phyloP scores from a whole-genome alignment of 92 coral and sea anemone species.

The Parazoanthus atlanticus region DNA sequence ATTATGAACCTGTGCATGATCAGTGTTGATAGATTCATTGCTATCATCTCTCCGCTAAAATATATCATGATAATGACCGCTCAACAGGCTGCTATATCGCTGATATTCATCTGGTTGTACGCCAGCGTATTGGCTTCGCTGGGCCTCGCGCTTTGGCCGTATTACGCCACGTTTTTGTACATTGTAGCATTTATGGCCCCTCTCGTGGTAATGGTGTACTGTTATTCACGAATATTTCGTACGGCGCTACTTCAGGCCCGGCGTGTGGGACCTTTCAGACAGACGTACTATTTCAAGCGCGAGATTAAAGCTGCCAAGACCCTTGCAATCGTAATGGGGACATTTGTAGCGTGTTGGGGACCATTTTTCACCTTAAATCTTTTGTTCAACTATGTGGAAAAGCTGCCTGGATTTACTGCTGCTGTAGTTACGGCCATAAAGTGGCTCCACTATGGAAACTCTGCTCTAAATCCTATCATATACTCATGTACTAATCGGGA shows the following conservation, averaged over 20 bases:
- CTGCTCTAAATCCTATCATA: slow-evolving; percentile 81
- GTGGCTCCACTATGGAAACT: slow-evolving; percentile 76
- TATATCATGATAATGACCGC: slow-evolving; percentile 73
- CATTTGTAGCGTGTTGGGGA: slow-evolving; percentile 81
- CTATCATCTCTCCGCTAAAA: slow-evolving; percentile 70
- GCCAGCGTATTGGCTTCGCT: slow-evolving; percentile 59
- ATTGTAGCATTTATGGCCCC: slow-evolving; percentile 78
- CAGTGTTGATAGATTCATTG: slow-evolving; percentile 73
- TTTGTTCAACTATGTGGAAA: slow-evolving; percentile 46
- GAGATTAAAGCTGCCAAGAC: slow-evolving; percentile 89
- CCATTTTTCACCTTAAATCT: slow-evolving; percentile 81
- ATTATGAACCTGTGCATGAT: slow-evolving; percentile 89
- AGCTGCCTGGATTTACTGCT: slow-evolving; percentile 37
- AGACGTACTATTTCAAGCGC: slow-evolving; percentile 75
- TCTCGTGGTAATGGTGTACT: slow-evolving; percentile 63
- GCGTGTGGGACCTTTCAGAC: slow-evolving; percentile 77
- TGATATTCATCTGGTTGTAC: slow-evolving; percentile 65
- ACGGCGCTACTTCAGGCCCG: slow-evolving; percentile 73
- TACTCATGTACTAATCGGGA: slow-evolving; percentile 82
- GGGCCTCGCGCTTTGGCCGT: slow-evolving; percentile 45
- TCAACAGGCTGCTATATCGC: slow-evolving; percentile 55
- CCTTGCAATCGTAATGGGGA: slow-evolving; percentile 82
- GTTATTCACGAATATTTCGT: slow-evolving; percentile 71
- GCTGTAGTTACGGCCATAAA: slow-evolving; percentile 62
- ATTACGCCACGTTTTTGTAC: slow-evolving; percentile 70